A percentile compares a stretch with the other conserved stretches of the same genome.
These are phyloP conservation scores for Adrianichthys oophorus DNA, from an alignment of 2,797 vertebrate genomes.

Conservation along the genomic window DNA sequence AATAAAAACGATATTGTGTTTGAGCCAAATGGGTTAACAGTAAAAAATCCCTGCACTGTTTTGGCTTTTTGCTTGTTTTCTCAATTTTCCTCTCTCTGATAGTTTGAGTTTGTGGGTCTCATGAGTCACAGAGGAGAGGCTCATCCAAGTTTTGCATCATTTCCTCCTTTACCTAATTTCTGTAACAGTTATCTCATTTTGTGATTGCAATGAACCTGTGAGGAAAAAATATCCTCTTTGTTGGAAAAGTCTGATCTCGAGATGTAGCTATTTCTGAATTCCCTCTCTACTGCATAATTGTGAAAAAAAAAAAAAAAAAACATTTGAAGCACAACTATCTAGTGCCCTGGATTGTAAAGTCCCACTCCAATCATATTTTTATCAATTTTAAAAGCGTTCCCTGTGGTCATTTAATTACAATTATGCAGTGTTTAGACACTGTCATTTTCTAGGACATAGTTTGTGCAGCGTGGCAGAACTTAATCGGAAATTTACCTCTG, in stretches of 20 bases:
- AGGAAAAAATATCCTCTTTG: slow-evolving; percentile 1
- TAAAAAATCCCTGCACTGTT: not conserved
- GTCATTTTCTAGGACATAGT: too few relatives aligned
- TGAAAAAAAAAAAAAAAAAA: too few relatives aligned
- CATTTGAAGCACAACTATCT: too few relatives aligned
- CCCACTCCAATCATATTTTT: too few relatives aligned
- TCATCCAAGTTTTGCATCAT: slow-evolving; percentile 33
- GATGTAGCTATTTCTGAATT: slow-evolving; percentile 9
- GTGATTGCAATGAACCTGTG: slow-evolving; percentile 14
- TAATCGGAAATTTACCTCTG: too few relatives aligned
- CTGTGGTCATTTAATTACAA: too few relatives aligned
- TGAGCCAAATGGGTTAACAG: not conserved
- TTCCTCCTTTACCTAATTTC: slow-evolving; percentile 16
- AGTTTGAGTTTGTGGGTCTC: not conserved
- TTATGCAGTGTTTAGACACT: too few relatives aligned
- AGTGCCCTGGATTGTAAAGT: too few relatives aligned
- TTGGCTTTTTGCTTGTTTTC: not conserved
- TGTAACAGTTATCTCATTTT: slow-evolving; percentile 5
- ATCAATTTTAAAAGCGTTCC: too few relatives aligned
- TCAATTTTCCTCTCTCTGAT: not conserved
- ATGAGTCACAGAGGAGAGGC: slow-evolving; percentile 28
- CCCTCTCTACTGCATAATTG: too few relatives aligned
- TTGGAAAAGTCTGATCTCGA: slow-evolving; percentile 13
- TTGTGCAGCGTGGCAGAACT: too few relatives aligned
- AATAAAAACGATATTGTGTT: not conserved